Evolutionary conservation across 2,113 vertebrate genomes (phyloP), one percentile per base, ranked within the genome.

Genomic region (Riparia riparia): DNA sequence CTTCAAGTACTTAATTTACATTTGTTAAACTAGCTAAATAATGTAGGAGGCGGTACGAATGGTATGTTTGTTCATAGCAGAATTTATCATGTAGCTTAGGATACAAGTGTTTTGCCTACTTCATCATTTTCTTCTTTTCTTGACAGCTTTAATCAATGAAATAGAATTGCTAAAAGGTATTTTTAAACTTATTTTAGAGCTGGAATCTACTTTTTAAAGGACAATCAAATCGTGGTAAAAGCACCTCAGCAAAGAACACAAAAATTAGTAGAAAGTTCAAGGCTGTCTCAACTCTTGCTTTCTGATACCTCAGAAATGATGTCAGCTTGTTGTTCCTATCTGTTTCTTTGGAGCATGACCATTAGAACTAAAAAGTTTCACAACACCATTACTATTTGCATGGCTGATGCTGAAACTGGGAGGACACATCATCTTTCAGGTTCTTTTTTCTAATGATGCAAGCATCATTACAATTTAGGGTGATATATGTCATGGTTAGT

Each of bases 1-100:
- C 92, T 96, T 95, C 92, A 94, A 97, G 94, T 82, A 66, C 90
- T 91, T 97, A 93, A 97, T 97, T 97, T 97, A 82, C 94, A 97
- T 96, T 93, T 93, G 88, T 97, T 96, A 96, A 94, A 88, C 91
- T 57, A 83, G 80, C 57, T 89, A 96, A 95, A 92, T 82, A 92
- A 96, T 90, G 74, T 63, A 58, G 61, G 53, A 90, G 79, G 83
- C 0, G 5, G 69, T 81, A 80, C 0, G 0, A 93, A 77, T 87
- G 45, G 44, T 76, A 12, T 87, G 88, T 90, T 97, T 89, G 29
- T 94, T 93, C 91, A 57, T 76, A 63, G 22, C 53, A 72, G 60
- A 56, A 90, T 88, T 94, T 93, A 58, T 96, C 90, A 87, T 20
- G 63, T 49, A 91, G 2, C 61, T 93, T 69, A 90, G 31, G 58